Conservation (phyloP, 2,113 vertebrate species). For the Coreoperca whiteheadi region DNA sequence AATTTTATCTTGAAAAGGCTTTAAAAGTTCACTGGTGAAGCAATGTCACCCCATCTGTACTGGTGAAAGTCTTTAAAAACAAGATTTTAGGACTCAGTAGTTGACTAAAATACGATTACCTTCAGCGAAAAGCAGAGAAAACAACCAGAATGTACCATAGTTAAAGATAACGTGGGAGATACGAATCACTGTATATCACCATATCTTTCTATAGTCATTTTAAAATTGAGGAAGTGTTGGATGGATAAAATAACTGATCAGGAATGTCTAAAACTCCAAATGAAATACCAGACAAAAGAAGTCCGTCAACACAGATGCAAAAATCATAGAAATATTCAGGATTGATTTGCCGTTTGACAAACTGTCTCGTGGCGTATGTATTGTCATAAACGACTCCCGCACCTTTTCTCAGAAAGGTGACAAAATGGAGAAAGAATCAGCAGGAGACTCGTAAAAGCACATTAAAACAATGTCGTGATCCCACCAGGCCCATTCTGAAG, state of each 20-base stretch:
- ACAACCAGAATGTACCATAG: too few relatives aligned
- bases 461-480: conserved; percentile 3
- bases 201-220: neutral
- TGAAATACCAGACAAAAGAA: neutral
- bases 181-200: neutral
- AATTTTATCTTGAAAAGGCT: neutral
- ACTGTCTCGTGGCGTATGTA: neutral
- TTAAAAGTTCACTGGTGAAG: neutral
- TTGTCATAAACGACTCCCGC: neutral
- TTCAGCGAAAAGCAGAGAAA: too few relatives aligned
- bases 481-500: conserved; percentile 48
- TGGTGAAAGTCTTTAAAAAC: neutral
- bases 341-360: neutral
- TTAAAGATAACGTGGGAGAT: too few relatives aligned
- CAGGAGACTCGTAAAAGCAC: conserved; percentile 22
- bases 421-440: conserved; percentile 33
- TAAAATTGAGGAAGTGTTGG: neutral
- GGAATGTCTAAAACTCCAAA: neutral
- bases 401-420: conserved; percentile 25
- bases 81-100: neutral
- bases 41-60: neutral
- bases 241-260: neutral
- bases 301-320: neutral
- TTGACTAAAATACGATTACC: neutral
- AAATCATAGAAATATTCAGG: neutral